phyloP scores from a whole-genome alignment of 1,140 invertebrate genomes.

The Papilio polytes region DNA sequence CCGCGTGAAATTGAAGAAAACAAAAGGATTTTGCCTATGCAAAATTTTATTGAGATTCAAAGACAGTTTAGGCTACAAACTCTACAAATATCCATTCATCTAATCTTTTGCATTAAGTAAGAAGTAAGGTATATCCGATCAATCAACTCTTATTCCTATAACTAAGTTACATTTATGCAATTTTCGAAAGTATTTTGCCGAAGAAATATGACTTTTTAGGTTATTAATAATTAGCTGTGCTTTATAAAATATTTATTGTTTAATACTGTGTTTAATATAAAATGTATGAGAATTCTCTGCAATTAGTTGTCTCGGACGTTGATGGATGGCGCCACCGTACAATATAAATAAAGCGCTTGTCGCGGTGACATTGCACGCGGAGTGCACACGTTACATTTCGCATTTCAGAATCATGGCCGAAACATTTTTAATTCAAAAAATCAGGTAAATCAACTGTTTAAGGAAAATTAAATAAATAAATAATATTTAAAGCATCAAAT shows the following conservation, averaged over 20 bases:
- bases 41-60: no score
- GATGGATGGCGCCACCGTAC: constrained; percentile 63
- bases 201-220: not conserved
- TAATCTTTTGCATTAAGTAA: no score
- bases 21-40: no score
- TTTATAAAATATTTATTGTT: not conserved
- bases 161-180: no score
- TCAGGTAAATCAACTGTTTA: not conserved
- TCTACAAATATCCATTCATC: no score
- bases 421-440: not conserved
- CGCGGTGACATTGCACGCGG: constrained; percentile 45
- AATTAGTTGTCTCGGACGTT: constrained; percentile 67
- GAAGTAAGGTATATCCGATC: no score
- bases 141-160: no score
- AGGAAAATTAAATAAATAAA: not conserved
- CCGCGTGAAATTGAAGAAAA: no score
- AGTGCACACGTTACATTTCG: constrained; percentile 45
- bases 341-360: constrained; percentile 52
- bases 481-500: not conserved
- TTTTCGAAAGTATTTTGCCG: no score
- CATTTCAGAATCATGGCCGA: constrained; percentile 11
- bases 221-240: not conserved
- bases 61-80: no score
- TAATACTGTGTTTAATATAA: constrained; percentile 21
- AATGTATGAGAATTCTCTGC: constrained; percentile 49